These are phyloP conservation scores for Eurystomus glaucurus DNA, from an alignment of 2,797 vertebrate genomes.

Conservation along the genomic window DNA sequence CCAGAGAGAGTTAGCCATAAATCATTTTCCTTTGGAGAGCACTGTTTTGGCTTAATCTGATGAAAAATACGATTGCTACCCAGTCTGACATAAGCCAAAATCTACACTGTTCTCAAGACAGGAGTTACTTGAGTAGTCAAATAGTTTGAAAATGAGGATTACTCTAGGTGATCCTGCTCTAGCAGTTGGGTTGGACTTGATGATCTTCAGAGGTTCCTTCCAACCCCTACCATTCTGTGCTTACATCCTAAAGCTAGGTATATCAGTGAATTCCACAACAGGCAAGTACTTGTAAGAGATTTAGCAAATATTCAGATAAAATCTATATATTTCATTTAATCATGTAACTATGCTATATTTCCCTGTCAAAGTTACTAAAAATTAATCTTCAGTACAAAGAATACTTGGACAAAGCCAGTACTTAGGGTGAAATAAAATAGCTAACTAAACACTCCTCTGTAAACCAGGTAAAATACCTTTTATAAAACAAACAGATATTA, in stretches of 20 bases:
- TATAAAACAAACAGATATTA: neutral
- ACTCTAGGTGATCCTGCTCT: no score
- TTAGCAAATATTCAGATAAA: neutral
- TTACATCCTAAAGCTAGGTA: neutral
- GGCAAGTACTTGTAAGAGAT: neutral
- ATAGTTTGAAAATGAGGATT: neutral
- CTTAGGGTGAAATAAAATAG: neutral
- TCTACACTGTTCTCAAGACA: neutral
- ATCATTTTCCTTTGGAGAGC: neutral
- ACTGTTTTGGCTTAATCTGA: neutral
- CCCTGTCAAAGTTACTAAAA: neutral
- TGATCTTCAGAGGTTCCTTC: no score
- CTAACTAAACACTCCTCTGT: neutral
- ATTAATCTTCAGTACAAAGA: neutral
- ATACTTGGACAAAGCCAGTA: neutral
- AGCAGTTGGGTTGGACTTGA: no score
- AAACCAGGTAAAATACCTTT: neutral
- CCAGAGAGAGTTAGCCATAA: neutral
- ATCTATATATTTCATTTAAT: neutral
- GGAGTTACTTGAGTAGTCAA: neutral
- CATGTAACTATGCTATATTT: neutral
- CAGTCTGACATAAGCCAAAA: neutral
- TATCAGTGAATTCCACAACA: neutral
- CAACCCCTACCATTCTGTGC: no score
- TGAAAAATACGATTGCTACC: neutral